Evolutionary conservation across 2,888 invertebrate genomes (phyloP).

Genomic region (Habroteleia sp.): DNA sequence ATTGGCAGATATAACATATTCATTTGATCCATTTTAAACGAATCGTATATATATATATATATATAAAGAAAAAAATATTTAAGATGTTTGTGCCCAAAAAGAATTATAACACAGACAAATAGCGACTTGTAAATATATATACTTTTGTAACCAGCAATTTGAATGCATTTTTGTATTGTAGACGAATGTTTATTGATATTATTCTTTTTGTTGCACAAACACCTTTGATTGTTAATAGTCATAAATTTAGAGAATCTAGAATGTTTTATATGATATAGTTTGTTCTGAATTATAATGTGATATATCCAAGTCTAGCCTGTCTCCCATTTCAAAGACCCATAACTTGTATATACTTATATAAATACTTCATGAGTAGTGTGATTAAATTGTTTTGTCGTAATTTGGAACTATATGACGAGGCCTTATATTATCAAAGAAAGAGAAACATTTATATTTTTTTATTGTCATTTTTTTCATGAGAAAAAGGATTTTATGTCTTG

Average conservation of each 20-base stretch:
- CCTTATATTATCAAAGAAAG: constrained; percentile 23
- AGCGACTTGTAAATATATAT: constrained; percentile 40
- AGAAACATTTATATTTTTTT: constrained; percentile 13
- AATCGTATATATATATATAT: constrained; percentile 10
- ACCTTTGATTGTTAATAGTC: constrained; percentile 42
- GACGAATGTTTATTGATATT: constrained; percentile 21
- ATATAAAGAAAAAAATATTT: constrained; percentile 12
- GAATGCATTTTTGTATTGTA: constrained; percentile 39
- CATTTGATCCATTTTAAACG: not conserved
- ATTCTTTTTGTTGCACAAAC: constrained; percentile 42
- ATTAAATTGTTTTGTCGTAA: constrained; percentile 22
- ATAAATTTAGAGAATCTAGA: constrained; percentile 26
- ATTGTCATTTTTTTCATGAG: too few relatives aligned
- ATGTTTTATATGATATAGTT: constrained; percentile 24
- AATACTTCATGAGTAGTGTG: constrained; percentile 29
- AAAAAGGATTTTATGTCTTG: constrained; percentile 29
- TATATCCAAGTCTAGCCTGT: constrained; percentile 57
- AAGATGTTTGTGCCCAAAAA: constrained; percentile 36
- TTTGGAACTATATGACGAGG: constrained; percentile 30
- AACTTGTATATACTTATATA: constrained; percentile 41
- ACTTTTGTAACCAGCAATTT: constrained; percentile 32
- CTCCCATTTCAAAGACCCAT: constrained; percentile 30
- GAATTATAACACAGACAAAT: constrained; percentile 22
- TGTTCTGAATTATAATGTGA: constrained; percentile 42
- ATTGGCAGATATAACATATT: not conserved